Evolutionary conservation across 2,113 vertebrate genomes (phyloP), one percentile per base, ranked within the genome.

Genomic region (Paradisaea rubra): DNA sequence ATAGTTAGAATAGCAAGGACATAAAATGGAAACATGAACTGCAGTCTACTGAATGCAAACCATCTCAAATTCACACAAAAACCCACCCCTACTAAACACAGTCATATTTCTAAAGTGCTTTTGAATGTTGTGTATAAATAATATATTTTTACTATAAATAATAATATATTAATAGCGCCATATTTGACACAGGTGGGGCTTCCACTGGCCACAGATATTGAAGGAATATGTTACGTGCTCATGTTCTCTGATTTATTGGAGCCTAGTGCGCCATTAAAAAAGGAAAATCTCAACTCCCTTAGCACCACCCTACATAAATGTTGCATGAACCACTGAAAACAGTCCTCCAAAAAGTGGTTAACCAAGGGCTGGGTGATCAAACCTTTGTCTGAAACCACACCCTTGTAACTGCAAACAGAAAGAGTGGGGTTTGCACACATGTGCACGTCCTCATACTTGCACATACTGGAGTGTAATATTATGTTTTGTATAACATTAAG

Each of bases 401-500:
- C 27, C 17, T 49, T 22, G 5, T 35, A 42, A 11, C 13, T 56
- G 15, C 25, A 59, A 52, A 54, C 12, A 66, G n/a, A 33, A 73
- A 45, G 12, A 45, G 6, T 18, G 11, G 0, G n/a, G 37, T 71
- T 78, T 71, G 39, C 24, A 24, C 17, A 10, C n/a, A 5, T 9
- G 45, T 1, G 0, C 15, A 23, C 18, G 5, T 22, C 37, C 31
- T 3, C 21, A 59, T 6, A 23, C 0, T 0, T 50, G 25, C 39
- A 25, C 1, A 1, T 31, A 12, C 19, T 52, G 60, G 10, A 31
- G 6, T 21, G 22, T 9, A 16, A 1, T 10, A 7, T 37, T 6
- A 2, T 21, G 13, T 37, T 76, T 60, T 33, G 2, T 28, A 2
- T 8, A 23, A 13, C 4, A 28, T 28, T 15, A 33, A 10, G 13